These are phyloP conservation scores for Falco naumanni DNA, from an alignment of 2,797 vertebrate genomes.

Conservation along the genomic window DNA sequence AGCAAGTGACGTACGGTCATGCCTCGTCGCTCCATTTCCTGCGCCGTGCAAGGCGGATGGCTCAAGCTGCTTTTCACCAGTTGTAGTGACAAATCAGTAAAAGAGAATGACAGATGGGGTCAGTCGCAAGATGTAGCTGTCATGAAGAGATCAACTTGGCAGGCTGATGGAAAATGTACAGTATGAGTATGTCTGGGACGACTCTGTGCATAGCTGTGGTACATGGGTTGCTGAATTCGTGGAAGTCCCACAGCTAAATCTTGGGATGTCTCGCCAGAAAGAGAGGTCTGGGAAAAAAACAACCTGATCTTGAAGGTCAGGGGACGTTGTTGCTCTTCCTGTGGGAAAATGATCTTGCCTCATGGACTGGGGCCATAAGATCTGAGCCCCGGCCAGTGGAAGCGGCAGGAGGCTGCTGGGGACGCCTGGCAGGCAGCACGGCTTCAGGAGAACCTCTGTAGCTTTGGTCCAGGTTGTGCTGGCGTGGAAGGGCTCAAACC, in stretches of 20 bases:
- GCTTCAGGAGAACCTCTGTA: neutral
- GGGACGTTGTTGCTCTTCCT: neutral
- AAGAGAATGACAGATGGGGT: neutral
- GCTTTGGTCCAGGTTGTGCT: neutral
- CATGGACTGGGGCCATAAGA: neutral
- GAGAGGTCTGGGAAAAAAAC: neutral
- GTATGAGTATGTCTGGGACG: neutral
- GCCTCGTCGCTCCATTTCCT: neutral
- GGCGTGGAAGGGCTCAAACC: neutral
- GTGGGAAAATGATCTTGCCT: too few species aligned
- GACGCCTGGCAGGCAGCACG: too few species aligned
- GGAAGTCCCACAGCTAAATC: neutral
- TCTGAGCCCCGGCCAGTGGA: neutral
- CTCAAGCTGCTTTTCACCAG: neutral
- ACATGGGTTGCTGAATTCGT: neutral
- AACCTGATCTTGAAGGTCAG: neutral
- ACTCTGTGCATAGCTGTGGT: neutral
- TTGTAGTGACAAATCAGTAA: neutral
- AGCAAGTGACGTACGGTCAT: too few species aligned
- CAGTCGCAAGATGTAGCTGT: neutral
- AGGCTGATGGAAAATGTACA: neutral
- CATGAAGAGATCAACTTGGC: neutral
- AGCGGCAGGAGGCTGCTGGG: too few species aligned
- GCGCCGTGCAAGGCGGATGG: neutral
- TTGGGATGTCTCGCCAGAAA: neutral